Evolutionary conservation across 2,888 invertebrate genomes (phyloP).

Genomic region (Ischnura elegans): DNA sequence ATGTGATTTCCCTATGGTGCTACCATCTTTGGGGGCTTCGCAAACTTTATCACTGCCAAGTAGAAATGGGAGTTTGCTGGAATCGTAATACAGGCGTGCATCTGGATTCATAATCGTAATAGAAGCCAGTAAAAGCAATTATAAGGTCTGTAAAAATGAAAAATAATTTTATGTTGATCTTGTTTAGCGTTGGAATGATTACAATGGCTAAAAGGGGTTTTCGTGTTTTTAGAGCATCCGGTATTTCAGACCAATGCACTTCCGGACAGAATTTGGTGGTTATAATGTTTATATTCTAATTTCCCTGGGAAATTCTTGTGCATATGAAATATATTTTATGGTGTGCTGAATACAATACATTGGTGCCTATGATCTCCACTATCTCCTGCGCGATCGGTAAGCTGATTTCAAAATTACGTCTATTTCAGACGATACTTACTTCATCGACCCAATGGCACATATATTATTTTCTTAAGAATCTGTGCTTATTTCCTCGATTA

Average conservation of each 20-base stretch:
- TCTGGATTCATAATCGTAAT: neutral
- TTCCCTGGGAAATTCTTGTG: neutral
- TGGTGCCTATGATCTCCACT: slow-evolving; percentile 3
- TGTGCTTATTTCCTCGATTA: neutral
- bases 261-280: slow-evolving; percentile 32
- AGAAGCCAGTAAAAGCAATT: neutral
- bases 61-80: neutral
- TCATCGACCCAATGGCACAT: slow-evolving; percentile 42
- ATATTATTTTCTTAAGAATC: slow-evolving; percentile 7
- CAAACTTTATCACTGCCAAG: neutral
- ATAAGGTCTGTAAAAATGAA: neutral
- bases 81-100: neutral
- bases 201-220: neutral
- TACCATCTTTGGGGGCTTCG: neutral
- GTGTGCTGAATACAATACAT: slow-evolving; percentile 9
- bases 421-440: neutral
- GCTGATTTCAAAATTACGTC: slow-evolving; percentile 29
- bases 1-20: neutral
- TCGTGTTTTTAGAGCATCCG: slow-evolving; percentile 24
- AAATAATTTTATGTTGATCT: neutral
- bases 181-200: neutral
- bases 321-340: slow-evolving; percentile 33
- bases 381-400: slow-evolving; percentile 29
- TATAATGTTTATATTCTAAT: neutral
- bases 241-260: slow-evolving; percentile 37